Evolutionary conservation across 2,113 vertebrate species (phyloP).

Genomic region (Catagonus wagneri): DNA sequence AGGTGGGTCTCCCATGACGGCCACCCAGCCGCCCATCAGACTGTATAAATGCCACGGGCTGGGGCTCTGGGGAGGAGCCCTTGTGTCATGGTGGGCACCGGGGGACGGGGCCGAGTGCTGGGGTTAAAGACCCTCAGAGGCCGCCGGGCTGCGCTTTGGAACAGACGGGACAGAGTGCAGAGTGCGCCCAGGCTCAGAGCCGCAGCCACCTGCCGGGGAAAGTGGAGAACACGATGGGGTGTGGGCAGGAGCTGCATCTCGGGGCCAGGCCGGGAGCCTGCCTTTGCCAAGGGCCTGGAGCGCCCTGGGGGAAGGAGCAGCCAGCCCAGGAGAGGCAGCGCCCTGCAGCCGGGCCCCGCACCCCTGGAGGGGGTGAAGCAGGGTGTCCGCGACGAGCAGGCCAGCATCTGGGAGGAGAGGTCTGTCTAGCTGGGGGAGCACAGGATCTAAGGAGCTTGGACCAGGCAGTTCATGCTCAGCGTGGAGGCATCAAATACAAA

Average conservation of each 20-base stretch:
- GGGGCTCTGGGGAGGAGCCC: neutral
- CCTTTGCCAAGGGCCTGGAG: neutral
- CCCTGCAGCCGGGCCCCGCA: neutral
- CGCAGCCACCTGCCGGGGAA: neutral
- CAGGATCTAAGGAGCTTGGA: neutral
- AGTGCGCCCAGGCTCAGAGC: neutral
- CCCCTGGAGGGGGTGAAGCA: neutral
- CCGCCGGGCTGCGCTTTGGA: neutral
- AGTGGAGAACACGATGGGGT: neutral
- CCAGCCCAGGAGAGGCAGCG: neutral
- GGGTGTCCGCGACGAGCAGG: neutral
- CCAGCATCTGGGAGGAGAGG: neutral
- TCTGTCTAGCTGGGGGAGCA: neutral
- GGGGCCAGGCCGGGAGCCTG: neutral
- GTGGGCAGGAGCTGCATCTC: neutral
- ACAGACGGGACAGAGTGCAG: neutral
- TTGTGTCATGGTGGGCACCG: neutral
- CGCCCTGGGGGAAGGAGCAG: neutral
- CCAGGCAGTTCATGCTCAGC: neutral
- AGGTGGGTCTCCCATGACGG: neutral
- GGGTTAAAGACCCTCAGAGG: neutral
- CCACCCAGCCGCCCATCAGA: rapidly evolving
- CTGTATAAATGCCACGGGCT: neutral
- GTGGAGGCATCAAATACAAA: neutral
- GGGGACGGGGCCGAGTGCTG: neutral